phyloP scores from a whole-genome alignment of 2,113 vertebrate genomes.

The Eulacestoma nigropectus region DNA sequence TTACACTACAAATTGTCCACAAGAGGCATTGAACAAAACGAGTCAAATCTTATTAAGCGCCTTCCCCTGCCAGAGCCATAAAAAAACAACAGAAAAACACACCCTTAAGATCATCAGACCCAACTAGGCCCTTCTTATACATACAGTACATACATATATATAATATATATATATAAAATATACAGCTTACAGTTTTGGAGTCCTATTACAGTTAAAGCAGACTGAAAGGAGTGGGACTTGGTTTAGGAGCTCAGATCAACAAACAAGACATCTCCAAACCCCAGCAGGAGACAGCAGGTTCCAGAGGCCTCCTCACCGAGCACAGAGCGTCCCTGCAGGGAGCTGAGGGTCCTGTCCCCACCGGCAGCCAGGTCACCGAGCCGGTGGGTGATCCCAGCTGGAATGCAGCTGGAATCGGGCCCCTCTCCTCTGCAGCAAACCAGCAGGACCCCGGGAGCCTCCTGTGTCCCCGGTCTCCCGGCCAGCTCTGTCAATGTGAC shows the following conservation, averaged over 20 bases:
- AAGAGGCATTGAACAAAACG: constrained; percentile 39
- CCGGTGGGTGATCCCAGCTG: neutral
- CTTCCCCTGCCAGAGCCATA: constrained; percentile 56
- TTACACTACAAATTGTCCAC: constrained; percentile 20
- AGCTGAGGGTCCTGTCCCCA: neutral
- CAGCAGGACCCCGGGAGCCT: neutral
- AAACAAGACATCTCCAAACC: constrained; percentile 23
- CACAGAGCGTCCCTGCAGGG: neutral
- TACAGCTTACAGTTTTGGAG: constrained; percentile 67
- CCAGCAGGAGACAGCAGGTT: constrained; percentile 26
- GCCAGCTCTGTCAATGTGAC: neutral
- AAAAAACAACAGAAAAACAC: constrained; percentile 58
- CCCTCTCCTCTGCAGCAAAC: neutral
- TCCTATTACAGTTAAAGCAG: constrained; percentile 70
- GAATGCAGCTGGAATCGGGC: neutral
- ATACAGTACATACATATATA: constrained; percentile 72
- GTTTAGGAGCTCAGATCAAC: constrained; percentile 34
- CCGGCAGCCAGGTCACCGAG: neutral
- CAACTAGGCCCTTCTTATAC: constrained; percentile 70
- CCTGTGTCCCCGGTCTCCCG: neutral
- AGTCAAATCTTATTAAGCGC: constrained; percentile 39
- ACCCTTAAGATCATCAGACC: constrained; percentile 56
- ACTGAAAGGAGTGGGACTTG: constrained; percentile 56
- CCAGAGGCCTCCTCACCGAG: constrained; percentile 7
- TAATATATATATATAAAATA: constrained; percentile 73